Evolutionary conservation across 2,888 invertebrate genomes (phyloP).

Genomic region (Athalia cordata): DNA sequence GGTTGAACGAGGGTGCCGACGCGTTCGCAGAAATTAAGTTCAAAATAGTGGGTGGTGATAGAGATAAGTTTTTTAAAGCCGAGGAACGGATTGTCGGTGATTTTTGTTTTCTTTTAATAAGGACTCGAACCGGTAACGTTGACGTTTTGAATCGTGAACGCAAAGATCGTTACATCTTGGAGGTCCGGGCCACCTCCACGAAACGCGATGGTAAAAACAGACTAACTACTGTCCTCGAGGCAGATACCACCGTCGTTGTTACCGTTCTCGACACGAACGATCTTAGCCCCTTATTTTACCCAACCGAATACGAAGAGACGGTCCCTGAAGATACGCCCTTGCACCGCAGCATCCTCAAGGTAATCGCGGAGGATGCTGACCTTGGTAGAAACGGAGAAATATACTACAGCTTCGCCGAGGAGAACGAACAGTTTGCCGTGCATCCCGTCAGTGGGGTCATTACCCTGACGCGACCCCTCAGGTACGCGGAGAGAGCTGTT

Average conservation of each 20-base stretch:
- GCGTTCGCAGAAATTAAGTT: slow-evolving; percentile 82
- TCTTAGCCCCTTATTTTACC: slow-evolving; percentile 94
- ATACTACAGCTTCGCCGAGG: slow-evolving; percentile 92
- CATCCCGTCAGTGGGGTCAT: slow-evolving; percentile 95
- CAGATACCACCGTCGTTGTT: slow-evolving; percentile 83
- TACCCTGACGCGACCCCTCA: slow-evolving; percentile 86
- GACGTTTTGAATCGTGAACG: slow-evolving; percentile 96
- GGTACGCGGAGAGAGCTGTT: slow-evolving; percentile 81
- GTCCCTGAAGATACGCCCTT: slow-evolving; percentile 92
- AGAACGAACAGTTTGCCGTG: slow-evolving; percentile 90
- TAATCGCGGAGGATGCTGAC: slow-evolving; percentile 96
- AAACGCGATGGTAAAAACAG: slow-evolving; percentile 77
- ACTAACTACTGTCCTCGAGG: slow-evolving; percentile 76
- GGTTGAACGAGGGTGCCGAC: slow-evolving; percentile 69
- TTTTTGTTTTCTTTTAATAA: slow-evolving; percentile 93
- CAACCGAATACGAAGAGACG: slow-evolving; percentile 89
- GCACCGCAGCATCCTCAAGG: slow-evolving; percentile 86
- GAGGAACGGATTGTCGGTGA: slow-evolving; percentile 93
- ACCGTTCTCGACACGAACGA: slow-evolving; percentile 91
- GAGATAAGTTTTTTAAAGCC: slow-evolving; percentile 93
- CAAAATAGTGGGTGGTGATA: slow-evolving; percentile 91
- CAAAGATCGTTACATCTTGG: slow-evolving; percentile 87
- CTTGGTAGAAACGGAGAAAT: slow-evolving; percentile 97
- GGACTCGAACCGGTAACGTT: slow-evolving; percentile 90
- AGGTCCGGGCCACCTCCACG: slow-evolving; percentile 83